These are phyloP conservation scores for Pyrocephalus nanus DNA, from an alignment of 2,797 vertebrate species.

Conservation along the genomic window DNA sequence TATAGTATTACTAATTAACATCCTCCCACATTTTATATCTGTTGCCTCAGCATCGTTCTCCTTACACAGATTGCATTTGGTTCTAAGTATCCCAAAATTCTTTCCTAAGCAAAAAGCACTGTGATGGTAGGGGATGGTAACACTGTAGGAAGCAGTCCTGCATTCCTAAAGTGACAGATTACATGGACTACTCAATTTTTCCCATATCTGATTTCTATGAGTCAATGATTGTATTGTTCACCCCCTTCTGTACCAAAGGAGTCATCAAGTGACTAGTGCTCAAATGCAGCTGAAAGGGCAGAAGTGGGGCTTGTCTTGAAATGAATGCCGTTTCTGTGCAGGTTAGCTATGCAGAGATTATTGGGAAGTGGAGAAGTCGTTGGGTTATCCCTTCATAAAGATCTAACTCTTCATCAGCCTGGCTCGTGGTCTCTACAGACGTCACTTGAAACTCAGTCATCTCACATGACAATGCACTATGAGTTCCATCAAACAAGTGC, in stretches of 20 bases:
- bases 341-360: background rate
- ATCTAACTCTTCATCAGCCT: background rate
- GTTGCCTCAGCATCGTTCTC: background rate
- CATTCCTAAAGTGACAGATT: background rate
- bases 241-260: background rate
- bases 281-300: slow-evolving; percentile 14
- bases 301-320: slow-evolving; percentile 12
- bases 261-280: slow-evolving; percentile 1
- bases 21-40: background rate
- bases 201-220: slow-evolving; percentile 38
- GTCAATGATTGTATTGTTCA: slow-evolving; percentile 41
- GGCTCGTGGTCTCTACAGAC: background rate
- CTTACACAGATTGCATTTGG: background rate
- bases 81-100: background rate
- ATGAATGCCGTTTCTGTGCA: slow-evolving; percentile 44
- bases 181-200: background rate
- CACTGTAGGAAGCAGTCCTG: background rate
- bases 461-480: background rate
- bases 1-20: background rate
- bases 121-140: background rate
- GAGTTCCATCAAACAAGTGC: background rate
- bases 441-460: background rate
- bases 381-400: slow-evolving; percentile 2
- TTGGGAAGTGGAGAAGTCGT: background rate
- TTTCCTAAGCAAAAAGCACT: background rate